phyloP scores from a whole-genome alignment of 2,797 vertebrate genomes.

The Botia almorhae region DNA sequence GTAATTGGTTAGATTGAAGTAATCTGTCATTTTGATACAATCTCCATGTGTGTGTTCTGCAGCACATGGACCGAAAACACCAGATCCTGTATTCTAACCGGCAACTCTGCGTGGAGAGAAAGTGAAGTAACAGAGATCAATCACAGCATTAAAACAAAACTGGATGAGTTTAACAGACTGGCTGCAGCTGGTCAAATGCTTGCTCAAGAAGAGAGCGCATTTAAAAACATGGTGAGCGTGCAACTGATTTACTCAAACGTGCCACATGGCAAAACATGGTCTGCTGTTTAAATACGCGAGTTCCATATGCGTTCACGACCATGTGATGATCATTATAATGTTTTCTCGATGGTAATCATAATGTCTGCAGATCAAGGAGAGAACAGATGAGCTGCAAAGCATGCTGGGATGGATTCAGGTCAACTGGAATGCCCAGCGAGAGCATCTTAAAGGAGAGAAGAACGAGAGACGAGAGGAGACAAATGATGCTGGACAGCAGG shows the following conservation, averaged over 20 bases:
- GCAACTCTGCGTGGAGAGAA: slow-evolving; percentile 53
- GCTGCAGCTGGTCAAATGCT: slow-evolving; percentile 70
- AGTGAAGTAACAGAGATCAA: slow-evolving; percentile 66
- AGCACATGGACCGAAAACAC: slow-evolving; percentile 80
- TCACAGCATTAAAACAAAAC: slow-evolving; percentile 70
- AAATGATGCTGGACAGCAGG: slow-evolving; percentile 9
- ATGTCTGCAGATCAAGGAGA: slow-evolving; percentile 75
- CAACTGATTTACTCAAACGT: slow-evolving; percentile 26
- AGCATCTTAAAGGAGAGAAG: slow-evolving; percentile 59
- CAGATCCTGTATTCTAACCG: slow-evolving; percentile 72
- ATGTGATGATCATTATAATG: slow-evolving; percentile 6
- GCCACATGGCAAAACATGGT: slow-evolving; percentile 6
- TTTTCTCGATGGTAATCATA: slow-evolving; percentile 13
- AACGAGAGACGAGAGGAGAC: slow-evolving; percentile 53
- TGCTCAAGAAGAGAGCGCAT: slow-evolving; percentile 70
- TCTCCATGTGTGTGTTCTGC: slow-evolving; percentile 20
- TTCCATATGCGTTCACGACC: slow-evolving; percentile 22
- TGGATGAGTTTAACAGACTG: slow-evolving; percentile 73
- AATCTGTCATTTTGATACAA: not conserved
- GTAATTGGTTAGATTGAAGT: not conserved
- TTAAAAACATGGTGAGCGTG: slow-evolving; percentile 72
- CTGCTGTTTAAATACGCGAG: not conserved
- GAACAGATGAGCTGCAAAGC: slow-evolving; percentile 77
- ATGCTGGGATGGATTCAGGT: slow-evolving; percentile 81
- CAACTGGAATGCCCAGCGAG: slow-evolving; percentile 73